Evolutionary conservation across 2,113 vertebrate genomes (phyloP), one percentile per base, ranked within the genome.

Genomic region (Coracopsis vasa): DNA sequence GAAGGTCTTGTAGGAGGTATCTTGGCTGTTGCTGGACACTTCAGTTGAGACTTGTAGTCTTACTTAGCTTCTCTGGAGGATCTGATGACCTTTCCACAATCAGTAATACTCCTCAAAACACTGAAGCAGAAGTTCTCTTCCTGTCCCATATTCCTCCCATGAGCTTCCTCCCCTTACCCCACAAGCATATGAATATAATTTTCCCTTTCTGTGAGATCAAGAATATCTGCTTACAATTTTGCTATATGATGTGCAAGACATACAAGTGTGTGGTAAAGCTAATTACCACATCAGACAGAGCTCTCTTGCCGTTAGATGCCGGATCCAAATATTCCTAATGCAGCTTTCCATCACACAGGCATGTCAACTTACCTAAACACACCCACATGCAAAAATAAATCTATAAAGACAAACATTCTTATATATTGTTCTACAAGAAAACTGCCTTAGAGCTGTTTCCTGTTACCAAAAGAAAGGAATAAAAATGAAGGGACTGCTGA

Each of bases 401-500:
- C 44, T 65, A 50, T 69, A 28, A 82, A 77, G 53, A 53, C 78
- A 70, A 96, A 94, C 29, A n/a, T 50, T 78, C 66, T 12, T 35
- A 33, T 12, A 53, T 37, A 47, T 21, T 7, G 3, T n/a, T 20
- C 54, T 50, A 84, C 47, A 78, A 54, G 44, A 64, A 37, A 60
- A 66, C 20, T 83, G 90, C 80, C 58, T 91, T 64, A 56, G 15
- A 84, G n/a, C 33, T 48, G 28, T 95, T 97, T 95, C 93, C 79
- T 86, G 53, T 89, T 96, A 96, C 74, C 27, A 66, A 24, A 51
- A 87, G 64, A 93, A 96, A 82, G 83, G 53, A 78, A 94, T 95
- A 96, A 95, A 92, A 95, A 82, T 53, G 51, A 94, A 97, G 80
- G 60, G 74, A 96, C 91, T 95, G 88, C 91, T 97, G 91, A 96